Base-by-base conservation (phyloP, 2,113 vertebrate species). In the Pantherophis guttatus region DNA sequence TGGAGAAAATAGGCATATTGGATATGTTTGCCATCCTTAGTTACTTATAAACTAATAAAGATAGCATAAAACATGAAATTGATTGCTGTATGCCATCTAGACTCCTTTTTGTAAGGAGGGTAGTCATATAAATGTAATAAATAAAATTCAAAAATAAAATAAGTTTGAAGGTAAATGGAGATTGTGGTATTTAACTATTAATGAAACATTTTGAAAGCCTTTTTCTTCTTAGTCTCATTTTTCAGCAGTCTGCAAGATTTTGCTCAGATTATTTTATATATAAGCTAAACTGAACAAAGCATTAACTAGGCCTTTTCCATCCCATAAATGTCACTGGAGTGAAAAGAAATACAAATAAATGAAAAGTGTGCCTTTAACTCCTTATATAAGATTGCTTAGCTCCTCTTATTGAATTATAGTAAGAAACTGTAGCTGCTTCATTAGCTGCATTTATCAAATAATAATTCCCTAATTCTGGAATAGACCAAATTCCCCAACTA, bases 271-370 rank as follows among this genome's bases (percentile, higher is more conserved):
- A 50, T 50, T 50, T 50, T 93, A 59, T 6, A 87, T 87, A 53
- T 89, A 59, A 89, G 50, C 53, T 81, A 92, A 92, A 92, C 53
- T 92, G 92, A 65, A 39, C 65, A 89, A 89, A 92, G 89, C 65
- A 89, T 89, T 92, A 92, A 89, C 87, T 65, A 89, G 92, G 53
- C 53, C 52, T 50, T 65, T 85, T 89, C 58, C 87, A 89, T 89
- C 92, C 39, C 92, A 93, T 89, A 89, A 93, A 93, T 93, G 92
- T 93, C 87, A 93, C 62, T 57, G 5, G 86, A 89, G 70, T 93
- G 89, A 93, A 70, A 59, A 93, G 81, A 89, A 93, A 89, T 92
- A 89, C 65, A 92, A 89, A 81, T 89, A 92, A 92, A 92, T 92
- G 53, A 92, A 92, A 48, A 57, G 57, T 54, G 48, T 85, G 39